These are phyloP conservation scores for Portevinia maculata DNA, from an alignment of 2,888 invertebrate genomes.

Conservation along the genomic window DNA sequence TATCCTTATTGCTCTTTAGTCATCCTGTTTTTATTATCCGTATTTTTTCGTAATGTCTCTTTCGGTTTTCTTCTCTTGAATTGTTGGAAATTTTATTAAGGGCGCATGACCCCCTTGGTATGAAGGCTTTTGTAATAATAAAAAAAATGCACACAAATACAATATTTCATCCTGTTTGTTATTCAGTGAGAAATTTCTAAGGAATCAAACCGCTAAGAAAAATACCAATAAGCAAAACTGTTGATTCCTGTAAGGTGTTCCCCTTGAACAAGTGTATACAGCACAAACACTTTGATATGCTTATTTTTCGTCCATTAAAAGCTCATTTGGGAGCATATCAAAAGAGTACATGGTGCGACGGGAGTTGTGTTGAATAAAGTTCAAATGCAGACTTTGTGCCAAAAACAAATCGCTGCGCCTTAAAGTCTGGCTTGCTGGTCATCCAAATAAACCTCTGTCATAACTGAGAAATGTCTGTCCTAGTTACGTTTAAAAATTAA, in stretches of 20 bases:
- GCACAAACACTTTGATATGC: constrained; percentile 25
- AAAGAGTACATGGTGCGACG: background rate
- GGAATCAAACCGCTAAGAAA: too few relatives aligned
- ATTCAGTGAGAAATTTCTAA: constrained; percentile 1
- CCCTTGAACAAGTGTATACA: background rate
- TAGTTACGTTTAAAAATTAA: too few relatives aligned
- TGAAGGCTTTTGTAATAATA: constrained; percentile 20
- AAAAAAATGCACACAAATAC: constrained; percentile 1
- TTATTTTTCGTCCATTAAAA: constrained; percentile 47
- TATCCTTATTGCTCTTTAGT: background rate
- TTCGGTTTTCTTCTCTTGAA: background rate
- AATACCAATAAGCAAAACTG: constrained; percentile 15
- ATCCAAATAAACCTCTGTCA: constrained; percentile 2
- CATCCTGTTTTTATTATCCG: background rate
- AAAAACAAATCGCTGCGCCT: background rate
- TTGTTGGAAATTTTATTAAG: background rate
- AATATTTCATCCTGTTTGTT: background rate
- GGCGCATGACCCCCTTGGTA: constrained; percentile 55
- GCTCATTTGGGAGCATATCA: constrained; percentile 23
- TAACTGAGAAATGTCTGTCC: background rate
- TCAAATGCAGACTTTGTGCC: too few relatives aligned
- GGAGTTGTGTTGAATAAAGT: too few relatives aligned
- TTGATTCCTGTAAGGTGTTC: constrained; percentile 12
- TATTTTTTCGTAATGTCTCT: background rate
- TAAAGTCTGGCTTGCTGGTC: constrained; percentile 3